These are phyloP conservation scores for Bergia puertoricense DNA, from an alignment of 92 coral and sea anemone species.

Conservation along the genomic window DNA sequence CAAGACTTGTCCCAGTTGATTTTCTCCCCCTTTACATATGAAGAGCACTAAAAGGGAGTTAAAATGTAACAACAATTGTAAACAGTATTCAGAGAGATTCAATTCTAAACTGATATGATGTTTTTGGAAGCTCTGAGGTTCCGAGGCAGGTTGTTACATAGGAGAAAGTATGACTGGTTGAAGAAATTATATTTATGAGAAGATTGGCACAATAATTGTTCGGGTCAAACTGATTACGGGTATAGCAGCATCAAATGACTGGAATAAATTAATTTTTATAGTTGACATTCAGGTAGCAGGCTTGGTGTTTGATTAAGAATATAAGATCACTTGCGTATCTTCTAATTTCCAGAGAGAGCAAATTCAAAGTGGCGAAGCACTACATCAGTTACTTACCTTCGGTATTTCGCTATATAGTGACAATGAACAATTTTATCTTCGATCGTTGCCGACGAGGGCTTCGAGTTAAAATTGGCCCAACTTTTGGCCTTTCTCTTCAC, in stretches of 20 bases:
- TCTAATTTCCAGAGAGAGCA: constrained; percentile 1
- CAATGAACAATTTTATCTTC: no score
- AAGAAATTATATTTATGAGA: no score
- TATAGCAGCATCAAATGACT: background rate
- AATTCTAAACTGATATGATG: background rate
- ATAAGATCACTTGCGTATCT: background rate
- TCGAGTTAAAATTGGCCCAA: no score
- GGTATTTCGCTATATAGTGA: no score
- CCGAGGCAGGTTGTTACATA: background rate
- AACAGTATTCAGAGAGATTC: background rate
- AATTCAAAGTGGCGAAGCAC: background rate
- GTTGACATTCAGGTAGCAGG: background rate
- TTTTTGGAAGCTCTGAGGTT: background rate
- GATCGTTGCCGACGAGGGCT: no score
- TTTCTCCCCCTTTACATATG: no score
- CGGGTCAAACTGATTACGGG: background rate
- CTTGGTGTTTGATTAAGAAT: background rate
- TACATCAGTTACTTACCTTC: no score
- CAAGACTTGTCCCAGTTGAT: no score
- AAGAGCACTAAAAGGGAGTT: no score
- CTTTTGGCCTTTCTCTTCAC: no score
- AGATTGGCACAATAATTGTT: no score
- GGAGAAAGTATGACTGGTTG: background rate
- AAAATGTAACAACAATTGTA: no score
- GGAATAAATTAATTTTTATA: background rate